A percentile compares a stretch with the other conserved stretches of the same genome.
Evolutionary conservation across 64 coral and sea anemone species (phyloP).

Genomic region (Trachythela sp.): DNA sequence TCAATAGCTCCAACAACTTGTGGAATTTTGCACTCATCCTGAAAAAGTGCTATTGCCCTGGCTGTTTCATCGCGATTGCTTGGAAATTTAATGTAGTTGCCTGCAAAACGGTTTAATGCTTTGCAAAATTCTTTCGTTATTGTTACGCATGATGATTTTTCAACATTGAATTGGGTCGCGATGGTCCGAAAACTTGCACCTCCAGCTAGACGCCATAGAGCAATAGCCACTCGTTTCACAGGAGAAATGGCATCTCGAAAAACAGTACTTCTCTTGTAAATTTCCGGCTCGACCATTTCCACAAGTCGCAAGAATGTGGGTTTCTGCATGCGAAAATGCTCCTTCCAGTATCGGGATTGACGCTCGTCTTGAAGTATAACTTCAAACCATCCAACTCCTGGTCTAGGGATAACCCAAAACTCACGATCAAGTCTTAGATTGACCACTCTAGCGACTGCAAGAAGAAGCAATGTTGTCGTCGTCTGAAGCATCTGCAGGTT

Average conservation of each 20-base stretch:
- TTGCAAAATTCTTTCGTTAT: constrained; percentile 17
- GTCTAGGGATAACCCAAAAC: constrained; percentile 21
- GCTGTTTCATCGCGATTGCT: not conserved
- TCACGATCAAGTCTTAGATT: not conserved
- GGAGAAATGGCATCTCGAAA: not conserved
- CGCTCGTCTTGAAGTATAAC: constrained; percentile 25
- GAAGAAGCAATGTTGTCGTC: not conserved
- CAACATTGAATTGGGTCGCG: not conserved
- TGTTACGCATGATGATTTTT: not conserved
- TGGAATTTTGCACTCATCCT: not conserved
- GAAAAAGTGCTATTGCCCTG: constrained; percentile 14
- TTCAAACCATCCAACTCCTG: constrained; percentile 33
- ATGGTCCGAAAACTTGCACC: not conserved
- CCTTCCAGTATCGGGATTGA: constrained; percentile 32
- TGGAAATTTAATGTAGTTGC: constrained; percentile 23
- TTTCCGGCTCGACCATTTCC: not conserved
- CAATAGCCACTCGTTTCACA: not conserved
- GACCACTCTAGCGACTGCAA: not conserved
- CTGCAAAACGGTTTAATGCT: not conserved
- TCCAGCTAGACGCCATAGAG: not conserved
- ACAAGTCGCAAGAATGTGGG: not conserved
- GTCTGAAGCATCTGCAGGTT: not conserved
- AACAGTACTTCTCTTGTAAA: not conserved
- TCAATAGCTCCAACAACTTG: constrained; percentile 23
- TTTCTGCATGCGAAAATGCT: constrained; percentile 38